Evolutionary conservation across 2,888 invertebrate species (phyloP), one percentile per base, ranked within the genome.

Genomic region (Callimorpha dominula): DNA sequence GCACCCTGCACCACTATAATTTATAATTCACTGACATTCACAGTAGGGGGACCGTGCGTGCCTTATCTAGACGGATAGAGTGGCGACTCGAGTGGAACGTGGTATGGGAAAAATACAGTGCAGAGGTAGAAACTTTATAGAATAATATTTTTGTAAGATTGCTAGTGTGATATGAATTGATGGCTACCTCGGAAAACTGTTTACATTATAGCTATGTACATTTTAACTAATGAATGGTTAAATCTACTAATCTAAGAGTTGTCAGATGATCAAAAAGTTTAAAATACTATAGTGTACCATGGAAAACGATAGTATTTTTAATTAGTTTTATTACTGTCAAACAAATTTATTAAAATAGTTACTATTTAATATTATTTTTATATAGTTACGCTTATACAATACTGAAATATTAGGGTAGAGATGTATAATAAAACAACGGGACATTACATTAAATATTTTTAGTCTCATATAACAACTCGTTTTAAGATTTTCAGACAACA

Each of bases 1-100:
- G 89, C 92, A 89, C 93, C 94, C 94, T 85, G 89, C 81, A 81
- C 81, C 81, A 81, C 79, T 83, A 89, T 94, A 92, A 94, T 94
- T 94, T 94, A 94, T 94, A 89, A 88, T 88, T 85, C 88, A 83
- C 79, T 81, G 86, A 78, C 83, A 79, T 85, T 84, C 74, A 81
- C 76, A 76, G 76, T 88, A 90, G 91, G 93, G 92, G 85, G 81
- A 84, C 89, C 85, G 87, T 81, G 83, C 90, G 88, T 91, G 90
- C 85, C 83, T 84, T 90, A 90, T 91, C 88, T 88, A 80, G 75
- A 66, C 73, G 87, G 87, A 88, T 81, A 86, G 78, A 76, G 75
- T 68, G 80, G 67, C 63, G 70, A 70, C 40, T 71, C 57, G 68
- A 72, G 72, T 72, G 72, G 72, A 72, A 65, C 62, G 65, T 65